phyloP scores from a whole-genome alignment of 2,797 vertebrate genomes.

The Catamblyrhynchus diadema region DNA sequence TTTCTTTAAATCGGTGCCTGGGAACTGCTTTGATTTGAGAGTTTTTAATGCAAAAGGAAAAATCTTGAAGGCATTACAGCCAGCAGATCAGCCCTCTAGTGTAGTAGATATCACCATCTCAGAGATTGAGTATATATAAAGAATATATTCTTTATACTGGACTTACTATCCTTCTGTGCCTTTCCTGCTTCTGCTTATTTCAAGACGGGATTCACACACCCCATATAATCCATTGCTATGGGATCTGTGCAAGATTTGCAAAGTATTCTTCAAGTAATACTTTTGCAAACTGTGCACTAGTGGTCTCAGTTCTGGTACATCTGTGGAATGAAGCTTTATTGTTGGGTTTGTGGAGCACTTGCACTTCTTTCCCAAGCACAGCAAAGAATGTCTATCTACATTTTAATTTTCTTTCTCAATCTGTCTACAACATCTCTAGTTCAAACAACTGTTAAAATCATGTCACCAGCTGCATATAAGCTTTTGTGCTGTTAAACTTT shows the following conservation, averaged over 20 bases:
- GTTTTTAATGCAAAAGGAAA: not conserved
- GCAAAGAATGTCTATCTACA: not conserved
- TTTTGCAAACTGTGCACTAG: not conserved
- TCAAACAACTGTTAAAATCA: not conserved
- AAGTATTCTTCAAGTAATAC: not conserved
- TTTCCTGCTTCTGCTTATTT: not conserved
- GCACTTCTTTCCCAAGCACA: not conserved
- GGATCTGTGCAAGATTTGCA: not conserved
- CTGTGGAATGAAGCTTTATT: not conserved
- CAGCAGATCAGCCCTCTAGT: not conserved
- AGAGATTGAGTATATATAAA: not conserved
- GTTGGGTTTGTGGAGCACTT: not conserved
- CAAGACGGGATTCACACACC: fast-evolving
- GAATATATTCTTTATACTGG: not conserved
- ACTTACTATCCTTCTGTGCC: not conserved
- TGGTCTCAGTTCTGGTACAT: not conserved
- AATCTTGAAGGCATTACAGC: not conserved
- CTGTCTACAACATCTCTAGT: not conserved
- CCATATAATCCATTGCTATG: not conserved
- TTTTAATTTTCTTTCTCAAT: not conserved
- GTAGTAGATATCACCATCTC: not conserved
- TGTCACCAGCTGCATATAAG: not conserved
- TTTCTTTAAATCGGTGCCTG: not conserved
- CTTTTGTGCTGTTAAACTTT: not conserved
- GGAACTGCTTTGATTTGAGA: not conserved